Base-by-base conservation (phyloP, 2,797 vertebrate species). In the Danionella dracula region DNA sequence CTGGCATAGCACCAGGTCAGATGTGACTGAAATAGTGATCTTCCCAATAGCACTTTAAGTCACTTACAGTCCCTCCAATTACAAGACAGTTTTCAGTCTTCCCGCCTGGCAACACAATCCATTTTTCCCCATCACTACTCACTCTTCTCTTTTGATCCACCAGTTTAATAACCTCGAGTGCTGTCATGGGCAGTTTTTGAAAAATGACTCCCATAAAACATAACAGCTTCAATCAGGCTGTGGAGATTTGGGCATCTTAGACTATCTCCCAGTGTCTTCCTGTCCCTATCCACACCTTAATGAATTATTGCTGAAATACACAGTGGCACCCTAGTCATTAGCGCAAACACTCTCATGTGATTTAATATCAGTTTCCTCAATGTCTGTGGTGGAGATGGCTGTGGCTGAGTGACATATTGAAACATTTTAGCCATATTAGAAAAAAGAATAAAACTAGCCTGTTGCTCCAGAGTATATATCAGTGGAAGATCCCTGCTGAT, bases 141-240 rank as follows among this genome's bases (percentile, higher is more conserved):
- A 61, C 15, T 65, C 51, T 68, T 31, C 54, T 38, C 82, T 27
- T 88, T 92, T 91, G 92, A 93, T 92, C 92, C 91, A 86, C 85
- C 92, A 94, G 91, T 93, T 95, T 96, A 96, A 96, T 96, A 96
- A 96, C 93, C 92, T 90, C 89, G 82, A 94, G 93, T 93, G 92
- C 94, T 96, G 95, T 97, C 94, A 94, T 77, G 91, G 89, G 92
- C 87, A 79, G 89, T 90, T 93, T 90, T 93, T 98, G 93, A 96
- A 93, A 95, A 95, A 94, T 94, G 87, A 92, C 90, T 87, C 90
- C 95, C 93, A 95, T 97, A 95, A 96, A 96, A 93, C 87, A 92
- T 93, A 95, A 95, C 93, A 89, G 93, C 93, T 93, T 94, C 94
- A 93, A 94, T 96, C 94, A 95, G 92, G 92, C 88, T 88, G 92